These are phyloP conservation scores for Nephila pilipes DNA, from an alignment of 1,140 invertebrate genomes.

Conservation along the genomic window DNA sequence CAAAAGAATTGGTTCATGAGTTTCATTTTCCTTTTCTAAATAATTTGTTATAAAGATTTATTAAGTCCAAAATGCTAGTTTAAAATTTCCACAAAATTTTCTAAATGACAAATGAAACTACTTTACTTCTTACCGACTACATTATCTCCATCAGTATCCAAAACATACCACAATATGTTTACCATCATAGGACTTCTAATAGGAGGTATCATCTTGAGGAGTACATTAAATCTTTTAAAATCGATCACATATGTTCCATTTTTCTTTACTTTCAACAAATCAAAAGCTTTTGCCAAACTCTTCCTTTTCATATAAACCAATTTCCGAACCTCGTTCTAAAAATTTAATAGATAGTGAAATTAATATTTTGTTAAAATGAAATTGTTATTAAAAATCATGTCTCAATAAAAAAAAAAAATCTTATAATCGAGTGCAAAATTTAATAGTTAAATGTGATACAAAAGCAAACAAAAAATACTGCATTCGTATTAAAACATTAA, in stretches of 20 bases:
- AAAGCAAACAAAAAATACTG: not conserved
- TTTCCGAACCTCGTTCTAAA: constrained; percentile 82
- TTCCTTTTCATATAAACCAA: constrained; percentile 81
- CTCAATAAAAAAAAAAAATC: not conserved
- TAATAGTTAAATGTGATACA: not conserved
- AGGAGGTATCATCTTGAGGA: constrained; percentile 81
- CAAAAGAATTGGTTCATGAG: too few relatives aligned
- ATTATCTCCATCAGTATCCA: constrained; percentile 81
- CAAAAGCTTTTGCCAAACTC: constrained; percentile 81
- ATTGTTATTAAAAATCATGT: not conserved
- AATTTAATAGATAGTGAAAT: constrained; percentile 36
- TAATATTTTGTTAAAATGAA: not conserved
- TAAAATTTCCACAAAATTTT: too few relatives aligned
- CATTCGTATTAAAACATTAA: not conserved
- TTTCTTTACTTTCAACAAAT: constrained; percentile 80
- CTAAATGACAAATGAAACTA: not conserved
- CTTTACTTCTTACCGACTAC: constrained; percentile 79
- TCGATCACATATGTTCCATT: constrained; percentile 79
- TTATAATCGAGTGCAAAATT: not conserved
- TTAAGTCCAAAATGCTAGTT: too few relatives aligned
- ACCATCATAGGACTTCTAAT: constrained; percentile 80
- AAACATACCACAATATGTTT: constrained; percentile 81
- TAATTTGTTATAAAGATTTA: too few relatives aligned
- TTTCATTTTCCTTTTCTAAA: too few relatives aligned
- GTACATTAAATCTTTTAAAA: constrained; percentile 80